These are phyloP conservation scores for Rhinoptilus africanus DNA, from an alignment of 2,113 vertebrate genomes.

Conservation along the genomic window DNA sequence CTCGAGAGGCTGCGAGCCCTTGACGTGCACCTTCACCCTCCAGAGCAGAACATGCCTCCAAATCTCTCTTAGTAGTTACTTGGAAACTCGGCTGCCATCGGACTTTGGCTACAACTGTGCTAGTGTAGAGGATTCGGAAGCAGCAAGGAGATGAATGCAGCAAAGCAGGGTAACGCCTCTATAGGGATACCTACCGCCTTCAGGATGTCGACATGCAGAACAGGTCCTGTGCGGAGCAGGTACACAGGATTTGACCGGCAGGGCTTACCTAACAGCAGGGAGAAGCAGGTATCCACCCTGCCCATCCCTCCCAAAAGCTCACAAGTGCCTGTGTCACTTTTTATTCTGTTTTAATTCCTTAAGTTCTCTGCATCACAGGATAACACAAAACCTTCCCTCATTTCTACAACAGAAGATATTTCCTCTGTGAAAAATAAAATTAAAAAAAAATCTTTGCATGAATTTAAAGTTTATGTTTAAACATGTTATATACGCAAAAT, in stretches of 20 bases:
- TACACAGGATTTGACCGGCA: fast-evolving
- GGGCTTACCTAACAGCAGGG: neutral
- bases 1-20: fast-evolving
- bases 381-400: neutral
- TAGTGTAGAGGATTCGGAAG: neutral
- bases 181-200: neutral
- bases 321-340: neutral
- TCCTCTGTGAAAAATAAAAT: neutral
- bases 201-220: neutral
- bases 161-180: neutral
- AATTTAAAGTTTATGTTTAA: neutral
- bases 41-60: neutral
- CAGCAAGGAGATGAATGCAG: neutral
- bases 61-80: neutral
- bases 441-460: neutral
- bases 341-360: neutral
- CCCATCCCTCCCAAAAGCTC: neutral
- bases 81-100: neutral
- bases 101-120: neutral
- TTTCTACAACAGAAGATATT: neutral
- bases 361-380: neutral
- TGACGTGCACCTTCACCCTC: neutral
- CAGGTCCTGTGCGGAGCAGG: fast-evolving
- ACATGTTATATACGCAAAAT: neutral
- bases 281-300: neutral